Percentiles rank a stretch among this genome's conserved stretches.
phyloP scores from a whole-genome alignment of 2,888 invertebrate genomes.

The Eilema caniola region DNA sequence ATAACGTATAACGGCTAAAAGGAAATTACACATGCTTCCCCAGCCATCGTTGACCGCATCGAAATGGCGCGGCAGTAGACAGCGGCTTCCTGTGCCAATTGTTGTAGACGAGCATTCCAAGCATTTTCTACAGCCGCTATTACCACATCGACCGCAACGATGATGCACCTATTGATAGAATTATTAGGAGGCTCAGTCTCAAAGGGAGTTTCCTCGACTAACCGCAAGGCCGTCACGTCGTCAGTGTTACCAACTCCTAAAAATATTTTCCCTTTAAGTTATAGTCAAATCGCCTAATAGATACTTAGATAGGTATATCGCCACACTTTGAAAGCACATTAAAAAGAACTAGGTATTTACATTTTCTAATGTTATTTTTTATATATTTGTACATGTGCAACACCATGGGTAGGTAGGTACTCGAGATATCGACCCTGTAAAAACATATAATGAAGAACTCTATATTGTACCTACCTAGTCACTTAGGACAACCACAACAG shows the following conservation, averaged over 20 bases:
- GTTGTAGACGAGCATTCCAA: conserved; percentile 63
- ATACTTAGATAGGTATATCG: not conserved
- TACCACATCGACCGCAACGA: conserved; percentile 77
- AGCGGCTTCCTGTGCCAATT: conserved; percentile 63
- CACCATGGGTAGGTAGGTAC: too few relatives aligned
- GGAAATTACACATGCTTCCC: conserved; percentile 37
- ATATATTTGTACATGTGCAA: too few relatives aligned
- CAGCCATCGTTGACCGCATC: conserved; percentile 48
- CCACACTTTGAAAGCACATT: not conserved
- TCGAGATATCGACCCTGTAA: too few relatives aligned
- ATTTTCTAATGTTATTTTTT: too few relatives aligned
- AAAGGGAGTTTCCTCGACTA: conserved; percentile 68
- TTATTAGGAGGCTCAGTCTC: conserved; percentile 70
- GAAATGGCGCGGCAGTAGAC: conserved; percentile 50
- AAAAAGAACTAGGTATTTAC: not conserved
- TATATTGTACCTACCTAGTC: too few relatives aligned
- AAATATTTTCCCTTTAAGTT: not conserved
- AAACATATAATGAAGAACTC: too few relatives aligned
- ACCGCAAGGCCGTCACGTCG: conserved; percentile 73
- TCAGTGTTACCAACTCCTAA: too few relatives aligned
- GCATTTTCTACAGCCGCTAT: conserved; percentile 68
- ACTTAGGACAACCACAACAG: not conserved
- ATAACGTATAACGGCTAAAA: conserved; percentile 33
- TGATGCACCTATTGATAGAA: conserved; percentile 79
- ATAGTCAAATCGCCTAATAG: not conserved